Base-by-base conservation (phyloP, 2,797 vertebrate genomes). In the Acropternis orthonyx region DNA sequence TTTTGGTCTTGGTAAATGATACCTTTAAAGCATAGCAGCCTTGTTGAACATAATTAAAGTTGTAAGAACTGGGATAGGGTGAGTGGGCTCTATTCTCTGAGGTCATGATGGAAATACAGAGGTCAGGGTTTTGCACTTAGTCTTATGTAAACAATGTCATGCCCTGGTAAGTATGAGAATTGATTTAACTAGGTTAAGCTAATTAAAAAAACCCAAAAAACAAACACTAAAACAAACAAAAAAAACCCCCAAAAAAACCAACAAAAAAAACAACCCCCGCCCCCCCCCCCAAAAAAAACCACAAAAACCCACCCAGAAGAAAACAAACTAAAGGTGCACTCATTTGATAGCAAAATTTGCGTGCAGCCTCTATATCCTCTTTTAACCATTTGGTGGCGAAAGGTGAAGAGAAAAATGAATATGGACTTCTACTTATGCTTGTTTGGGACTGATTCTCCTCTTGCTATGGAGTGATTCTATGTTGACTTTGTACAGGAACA, bases 91-190 rank as follows among this genome's bases (percentile, higher is more conserved):
- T 90, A 7, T 96, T 95, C 84, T 96, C 94, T 37, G 78, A 97
- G 97, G 97, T 98, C 97, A 95, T 36, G 94, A 72, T 36, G 82
- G 91, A 97, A 97, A 97, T 93, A 95, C 90, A 95, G 74, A 96
- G 97, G 97, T 98, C 97, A 98, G 95, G 96, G 95, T 95, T 97
- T 97, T 94, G 95, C 95, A 97, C 96, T 98, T 97, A 98, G 96
- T 88, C 94, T 94, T 97, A 76, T 81, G 95, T 97, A 98, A 98
- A 98, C 96, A 98, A 6, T 67, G 96, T 95, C 96, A 96, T 97
- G 97, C 96, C 71, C 97, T 96, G 41, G 59, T 97, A 96, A 94
- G 77, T 97, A 68, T 94, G 89, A 90, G 95, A 96, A 91, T 88
- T 95, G 91, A 93, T 94, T 89, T 96, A 95, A 96, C 58, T 75